Evolutionary conservation across 2,888 invertebrate genomes (phyloP), one percentile per base, ranked within the genome.

Genomic region (Polylopha cassiicola): DNA sequence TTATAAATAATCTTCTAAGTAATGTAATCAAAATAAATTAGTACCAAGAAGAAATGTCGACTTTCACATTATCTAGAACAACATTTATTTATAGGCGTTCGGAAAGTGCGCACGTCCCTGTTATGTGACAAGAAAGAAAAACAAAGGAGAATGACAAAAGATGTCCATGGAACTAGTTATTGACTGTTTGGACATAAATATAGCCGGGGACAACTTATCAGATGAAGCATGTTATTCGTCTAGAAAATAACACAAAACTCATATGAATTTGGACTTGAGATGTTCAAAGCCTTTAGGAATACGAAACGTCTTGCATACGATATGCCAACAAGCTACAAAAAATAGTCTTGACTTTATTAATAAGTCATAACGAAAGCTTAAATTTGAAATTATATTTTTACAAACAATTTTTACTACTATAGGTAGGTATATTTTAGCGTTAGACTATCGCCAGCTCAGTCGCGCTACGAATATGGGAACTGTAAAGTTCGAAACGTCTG

Each of bases 161-260:
- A 71, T 63, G 73, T 73, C 72, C 69, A 58, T 71, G 65, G 65
- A 67, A 60, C 75, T 73, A n/a, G n/a, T n/a, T n/a, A 79, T 78
- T 73, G 74, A 73, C 67, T 67, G 65, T 56, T 61, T 48, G 65
- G 65, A 65, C 73, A 73, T 18, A 29, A 22, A 75, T 74, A 73
- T 71, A 73, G 67, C 65, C 71, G 80, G 72, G 75, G 77, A 79
- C 79, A 74, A 63, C 74, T 77, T 81, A 81, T 80, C 78, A 66
- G 78, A 79, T 80, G 66, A 64, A 66, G 72, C 74, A 74, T 74
- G 74, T 75, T 78, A 77, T 81, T 78, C 78, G 72, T 74, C 69
- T 73, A 61, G 63, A 57, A 61, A 60, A 68, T 71, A 73, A 70
- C 65, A 70, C 68, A 64, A 68, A 72, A 72, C 71, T 70, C 69